Conservation (phyloP, 2,888 invertebrate species). For the Brenthis ino region DNA sequence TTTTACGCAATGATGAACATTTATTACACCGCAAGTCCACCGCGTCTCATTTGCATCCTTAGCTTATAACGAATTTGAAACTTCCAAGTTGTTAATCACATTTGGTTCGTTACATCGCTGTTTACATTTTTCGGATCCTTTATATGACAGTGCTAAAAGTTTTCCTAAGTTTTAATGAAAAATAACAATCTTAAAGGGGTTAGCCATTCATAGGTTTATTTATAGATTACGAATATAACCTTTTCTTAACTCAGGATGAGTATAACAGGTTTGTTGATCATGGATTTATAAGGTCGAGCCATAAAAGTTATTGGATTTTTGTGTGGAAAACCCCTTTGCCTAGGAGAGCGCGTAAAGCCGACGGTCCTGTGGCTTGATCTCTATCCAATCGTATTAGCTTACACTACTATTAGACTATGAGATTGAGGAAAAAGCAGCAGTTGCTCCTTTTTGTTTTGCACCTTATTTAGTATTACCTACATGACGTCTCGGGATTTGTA, state of each 20-base stretch:
- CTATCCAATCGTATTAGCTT: too few species aligned
- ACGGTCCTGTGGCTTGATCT: too few species aligned
- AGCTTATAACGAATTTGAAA: conserved; percentile 55
- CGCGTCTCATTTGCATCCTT: conserved; percentile 51
- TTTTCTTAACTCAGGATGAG: not conserved
- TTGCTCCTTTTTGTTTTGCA: too few species aligned
- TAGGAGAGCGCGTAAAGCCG: too few species aligned
- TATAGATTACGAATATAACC: not conserved
- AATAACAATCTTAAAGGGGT: not conserved
- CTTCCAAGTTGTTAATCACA: conserved; percentile 44
- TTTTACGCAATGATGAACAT: conserved; percentile 51
- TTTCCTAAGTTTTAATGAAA: not conserved
- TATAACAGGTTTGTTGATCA: too few species aligned
- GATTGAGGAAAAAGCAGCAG: too few species aligned
- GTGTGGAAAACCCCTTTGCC: too few species aligned
- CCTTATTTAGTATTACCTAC: too few species aligned
- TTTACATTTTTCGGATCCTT: conserved; percentile 20
- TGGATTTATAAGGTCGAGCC: too few species aligned
- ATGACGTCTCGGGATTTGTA: not conserved
- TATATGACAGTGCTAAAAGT: not conserved
- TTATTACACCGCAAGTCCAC: conserved; percentile 52
- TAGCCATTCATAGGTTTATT: not conserved
- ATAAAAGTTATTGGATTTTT: too few species aligned
- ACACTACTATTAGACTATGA: too few species aligned
- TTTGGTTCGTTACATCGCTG: conserved; percentile 31